Evolutionary conservation across 2,113 vertebrate species (phyloP).

Genomic region (Leptobrachium leishanense): DNA sequence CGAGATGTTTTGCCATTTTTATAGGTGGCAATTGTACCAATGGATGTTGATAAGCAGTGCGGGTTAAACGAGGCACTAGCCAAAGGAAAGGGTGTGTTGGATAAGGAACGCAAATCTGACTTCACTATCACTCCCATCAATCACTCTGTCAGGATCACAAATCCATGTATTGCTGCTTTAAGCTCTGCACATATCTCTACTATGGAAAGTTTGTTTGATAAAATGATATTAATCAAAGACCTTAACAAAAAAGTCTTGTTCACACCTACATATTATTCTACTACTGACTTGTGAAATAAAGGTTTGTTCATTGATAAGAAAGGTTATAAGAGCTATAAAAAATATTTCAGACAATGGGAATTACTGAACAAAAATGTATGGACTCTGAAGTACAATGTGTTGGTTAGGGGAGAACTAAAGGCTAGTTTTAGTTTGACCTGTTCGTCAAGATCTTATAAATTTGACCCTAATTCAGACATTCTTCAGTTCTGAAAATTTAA

Average conservation of each 20-base stretch:
- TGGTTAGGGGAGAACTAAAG: no score
- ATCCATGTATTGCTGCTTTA: conserved; percentile 53
- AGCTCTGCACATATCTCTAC: conserved; percentile 60
- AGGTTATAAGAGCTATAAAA: no score
- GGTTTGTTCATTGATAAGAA: no score
- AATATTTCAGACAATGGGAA: no score
- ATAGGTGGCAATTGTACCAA: conserved; percentile 56
- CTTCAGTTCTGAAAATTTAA: no score
- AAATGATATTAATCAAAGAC: conserved; percentile 63
- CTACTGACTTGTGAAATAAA: no score
- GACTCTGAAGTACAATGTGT: no score
- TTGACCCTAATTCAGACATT: no score
- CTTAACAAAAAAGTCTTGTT: conserved; percentile 22
- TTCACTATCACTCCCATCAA: conserved; percentile 59
- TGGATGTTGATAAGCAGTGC: conserved; percentile 59
- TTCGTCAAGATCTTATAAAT: no score
- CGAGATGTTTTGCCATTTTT: conserved; percentile 49
- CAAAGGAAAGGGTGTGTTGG: conserved; percentile 56
- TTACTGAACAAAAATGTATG: no score
- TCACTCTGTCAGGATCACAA: conserved; percentile 52
- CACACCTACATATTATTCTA: conserved; percentile 12
- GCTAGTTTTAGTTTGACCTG: no score
- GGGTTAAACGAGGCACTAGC: conserved; percentile 53
- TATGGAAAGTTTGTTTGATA: conserved; percentile 65
- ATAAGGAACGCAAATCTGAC: conserved; percentile 53